Evolutionary conservation across 2,113 vertebrate genomes (phyloP), one percentile per base, ranked within the genome.

Genomic region (Tachycineta bicolor): DNA sequence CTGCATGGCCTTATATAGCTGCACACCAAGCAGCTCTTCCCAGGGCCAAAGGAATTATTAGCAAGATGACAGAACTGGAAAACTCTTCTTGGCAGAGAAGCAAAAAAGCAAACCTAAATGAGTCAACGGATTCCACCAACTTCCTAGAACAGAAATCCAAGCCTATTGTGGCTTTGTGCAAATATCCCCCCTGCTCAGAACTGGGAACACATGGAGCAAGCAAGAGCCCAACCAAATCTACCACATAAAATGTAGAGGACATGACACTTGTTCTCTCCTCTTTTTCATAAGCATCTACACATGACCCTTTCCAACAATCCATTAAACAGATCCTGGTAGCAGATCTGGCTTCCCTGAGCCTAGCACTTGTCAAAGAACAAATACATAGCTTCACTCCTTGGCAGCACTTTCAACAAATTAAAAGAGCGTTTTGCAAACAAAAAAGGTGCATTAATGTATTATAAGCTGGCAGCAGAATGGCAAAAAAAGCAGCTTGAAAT

Each of bases 11-110:
- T 88, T 96, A 94, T 94, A 97, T 97, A 96, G 94, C 56, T 92
- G 83, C 52, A 83, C 1, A 3, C 33, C 37, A 89, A 91, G 58
- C 79, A 78, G 50, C 91, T 84, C 89, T 95, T 95, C 91, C 87
- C 91, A 94, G 55, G 77, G 89, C 87, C 89, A 93, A 69, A 65
- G 63, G 43, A 95, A 96, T 96, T 97, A 94, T 94, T 96, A 94
- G 96, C 44, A 96, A 87, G 82, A 94, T 97, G 96, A 96, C 87
- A 91, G 91, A 89, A 78, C 84, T 96, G 82, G 92, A 96, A 96
- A 97, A 96, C 74, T 87, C 69, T 91, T 70, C 71, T 88, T 95
- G 94, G 96, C 96, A 96, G 69, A 69, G 77, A 94, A 92, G 69
- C 92, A 90, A 93, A 93, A 70, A 93, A 77, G 73, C 73, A 95